Conservation (phyloP, 2,797 vertebrate species). For the Hippocampus kuda region DNA sequence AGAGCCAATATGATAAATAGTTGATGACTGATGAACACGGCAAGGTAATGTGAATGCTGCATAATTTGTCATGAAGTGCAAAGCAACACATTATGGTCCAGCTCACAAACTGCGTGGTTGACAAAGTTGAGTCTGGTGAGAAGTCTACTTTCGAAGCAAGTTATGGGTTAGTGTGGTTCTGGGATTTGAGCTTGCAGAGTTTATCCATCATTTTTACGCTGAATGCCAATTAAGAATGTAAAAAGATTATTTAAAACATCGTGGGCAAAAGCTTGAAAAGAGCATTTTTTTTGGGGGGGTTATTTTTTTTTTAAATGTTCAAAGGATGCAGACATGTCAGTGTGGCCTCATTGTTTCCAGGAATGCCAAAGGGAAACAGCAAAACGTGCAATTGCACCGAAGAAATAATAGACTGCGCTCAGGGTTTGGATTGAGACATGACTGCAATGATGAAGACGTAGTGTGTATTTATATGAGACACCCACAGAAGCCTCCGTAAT, state of each 20-base stretch:
- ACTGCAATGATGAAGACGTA: conserved; percentile 35
- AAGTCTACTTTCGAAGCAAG: not conserved
- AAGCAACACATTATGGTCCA: not conserved
- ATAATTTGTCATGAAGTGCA: too few species aligned
- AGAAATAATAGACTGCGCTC: conserved; percentile 50
- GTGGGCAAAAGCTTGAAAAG: not conserved
- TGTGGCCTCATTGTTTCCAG: conserved; percentile 35
- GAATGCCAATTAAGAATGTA: not conserved
- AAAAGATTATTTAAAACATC: not conserved
- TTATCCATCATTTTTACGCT: not conserved
- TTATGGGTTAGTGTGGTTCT: not conserved
- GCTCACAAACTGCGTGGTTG: not conserved
- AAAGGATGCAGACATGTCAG: conserved; percentile 31
- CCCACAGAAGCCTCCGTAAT: conserved; percentile 51
- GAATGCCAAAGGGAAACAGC: conserved; percentile 37
- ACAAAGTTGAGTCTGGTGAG: not conserved
- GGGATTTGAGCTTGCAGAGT: not conserved
- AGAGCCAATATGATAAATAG: not conserved
- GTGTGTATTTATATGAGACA: conserved; percentile 33
- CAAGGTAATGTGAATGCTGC: not conserved
- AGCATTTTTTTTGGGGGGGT: not conserved
- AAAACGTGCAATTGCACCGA: conserved; percentile 38
- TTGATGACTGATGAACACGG: not conserved
- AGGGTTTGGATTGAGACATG: conserved; percentile 42
- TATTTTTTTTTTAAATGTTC: not conserved